Evolutionary conservation across 2,113 vertebrate genomes (phyloP), one percentile per base, ranked within the genome.

Genomic region (Melanerpes aurifrons): DNA sequence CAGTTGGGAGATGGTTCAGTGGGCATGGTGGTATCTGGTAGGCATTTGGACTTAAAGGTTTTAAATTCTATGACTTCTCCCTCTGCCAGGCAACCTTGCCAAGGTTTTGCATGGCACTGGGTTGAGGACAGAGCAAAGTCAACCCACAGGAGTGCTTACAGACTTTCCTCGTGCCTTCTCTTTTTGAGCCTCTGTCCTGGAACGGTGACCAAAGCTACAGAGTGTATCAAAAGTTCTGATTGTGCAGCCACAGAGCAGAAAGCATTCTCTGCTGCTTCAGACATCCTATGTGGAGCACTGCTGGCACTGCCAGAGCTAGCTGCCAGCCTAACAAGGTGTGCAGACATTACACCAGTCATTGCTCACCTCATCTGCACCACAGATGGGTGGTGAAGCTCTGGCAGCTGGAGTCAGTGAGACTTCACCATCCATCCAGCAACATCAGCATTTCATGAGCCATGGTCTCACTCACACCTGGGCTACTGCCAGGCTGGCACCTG

Each of bases 171-270:
- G 3, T 35, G 31, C n/a, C 31, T 76, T 81, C 40, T 57, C 31
- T 50, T 62, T 32, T 73, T 11, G 6, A 62, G n/a, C 20, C 16
- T 53, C 43, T 15, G 7, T 69, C 43, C 37, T 78, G 66, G 35
- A 15, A 11, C 0, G 0, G 35, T 0, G 1, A 35, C 63, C 31
- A 22, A 47, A 90, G 48, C 8, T 21, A 57, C 0, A 2, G 26
- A 48, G 56, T n/a, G 29, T 48, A 18, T 43, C 66, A 59, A 15
- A 63, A 69, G 29, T 48, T 40, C 15, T 2, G 21, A 12, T 64
- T 40, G 45, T 61, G 56, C n/a, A 87, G n/a, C n/a, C 0, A 6
- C 35, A 61, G 50, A 84, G 21, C 16, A 54, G 22, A 71, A 90
- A 61, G 3, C 4, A 7, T 85, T 63, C 48, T 25, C 25, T 1